Evolutionary conservation across 2,797 vertebrate species (phyloP).

Genomic region (Rhinella marina): DNA sequence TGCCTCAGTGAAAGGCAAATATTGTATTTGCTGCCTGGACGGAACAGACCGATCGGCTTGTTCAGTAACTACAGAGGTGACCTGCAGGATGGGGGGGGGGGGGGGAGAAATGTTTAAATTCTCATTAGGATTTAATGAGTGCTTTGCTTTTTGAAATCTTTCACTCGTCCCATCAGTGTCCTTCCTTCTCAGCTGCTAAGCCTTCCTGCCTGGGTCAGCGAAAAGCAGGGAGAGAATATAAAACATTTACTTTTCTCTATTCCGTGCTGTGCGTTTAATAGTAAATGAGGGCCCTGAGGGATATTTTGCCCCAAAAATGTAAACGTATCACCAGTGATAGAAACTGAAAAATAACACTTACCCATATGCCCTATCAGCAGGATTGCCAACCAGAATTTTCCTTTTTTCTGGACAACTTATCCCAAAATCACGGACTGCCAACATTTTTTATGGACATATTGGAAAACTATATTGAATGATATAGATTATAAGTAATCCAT

Average conservation of each 20-base stretch:
- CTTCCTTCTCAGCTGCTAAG: neutral
- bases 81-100: neutral
- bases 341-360: too few relatives aligned
- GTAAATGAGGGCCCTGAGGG: neutral
- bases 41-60: neutral
- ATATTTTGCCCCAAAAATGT: neutral
- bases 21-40: conserved; percentile 1
- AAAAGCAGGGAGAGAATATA: neutral
- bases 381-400: too few relatives aligned
- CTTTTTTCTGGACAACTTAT: too few relatives aligned
- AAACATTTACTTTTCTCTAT: neutral
- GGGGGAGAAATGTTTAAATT: neutral
- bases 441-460: too few relatives aligned
- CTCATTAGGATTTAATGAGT: neutral
- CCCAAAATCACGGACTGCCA: too few relatives aligned
- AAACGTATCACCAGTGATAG: too few relatives aligned
- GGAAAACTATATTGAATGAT: too few relatives aligned
- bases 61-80: conserved; percentile 13
- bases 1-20: neutral
- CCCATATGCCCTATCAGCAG: too few relatives aligned
- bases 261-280: neutral
- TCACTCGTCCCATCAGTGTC: neutral
- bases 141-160: neutral
- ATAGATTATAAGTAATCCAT: too few relatives aligned
- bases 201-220: neutral